Percentiles rank a stretch among this genome's conserved stretches.
These are phyloP conservation scores for Tursiops truncatus DNA, from an alignment of 2,113 vertebrate species.

Conservation along the genomic window DNA sequence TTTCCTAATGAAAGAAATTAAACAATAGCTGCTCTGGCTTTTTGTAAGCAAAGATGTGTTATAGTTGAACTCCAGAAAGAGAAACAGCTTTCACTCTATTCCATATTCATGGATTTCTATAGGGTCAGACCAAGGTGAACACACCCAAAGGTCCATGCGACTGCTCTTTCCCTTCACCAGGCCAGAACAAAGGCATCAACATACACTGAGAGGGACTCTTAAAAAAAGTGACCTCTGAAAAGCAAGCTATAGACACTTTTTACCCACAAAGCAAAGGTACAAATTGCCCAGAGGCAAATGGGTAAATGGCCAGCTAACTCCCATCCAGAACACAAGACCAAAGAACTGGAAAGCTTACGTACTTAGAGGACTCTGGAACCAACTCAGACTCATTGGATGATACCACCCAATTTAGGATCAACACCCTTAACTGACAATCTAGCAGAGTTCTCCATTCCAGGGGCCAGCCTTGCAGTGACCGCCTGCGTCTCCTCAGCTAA, in stretches of 20 bases:
- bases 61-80: constrained; percentile 59
- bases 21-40: constrained; percentile 78
- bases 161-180: background rate
- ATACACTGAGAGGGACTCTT: background rate
- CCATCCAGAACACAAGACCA: background rate
- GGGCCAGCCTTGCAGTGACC: background rate
- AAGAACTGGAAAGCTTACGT: background rate
- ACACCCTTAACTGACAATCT: background rate
- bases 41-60: constrained; percentile 64
- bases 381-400: background rate
- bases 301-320: background rate
- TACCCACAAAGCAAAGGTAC: background rate
- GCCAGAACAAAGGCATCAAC: background rate
- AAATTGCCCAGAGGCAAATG: background rate
- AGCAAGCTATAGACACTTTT: background rate
- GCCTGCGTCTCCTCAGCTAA: background rate
- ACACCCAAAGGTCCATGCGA: accelerated
- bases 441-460: background rate
- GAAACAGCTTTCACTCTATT: constrained; percentile 24
- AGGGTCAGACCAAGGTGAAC: background rate
- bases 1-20: constrained; percentile 82
- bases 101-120: background rate
- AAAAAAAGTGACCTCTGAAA: background rate
- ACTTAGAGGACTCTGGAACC: background rate
- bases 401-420: background rate